Evolutionary conservation across 2,797 vertebrate genomes (phyloP).

Genomic region (Tadarida brasiliensis): DNA sequence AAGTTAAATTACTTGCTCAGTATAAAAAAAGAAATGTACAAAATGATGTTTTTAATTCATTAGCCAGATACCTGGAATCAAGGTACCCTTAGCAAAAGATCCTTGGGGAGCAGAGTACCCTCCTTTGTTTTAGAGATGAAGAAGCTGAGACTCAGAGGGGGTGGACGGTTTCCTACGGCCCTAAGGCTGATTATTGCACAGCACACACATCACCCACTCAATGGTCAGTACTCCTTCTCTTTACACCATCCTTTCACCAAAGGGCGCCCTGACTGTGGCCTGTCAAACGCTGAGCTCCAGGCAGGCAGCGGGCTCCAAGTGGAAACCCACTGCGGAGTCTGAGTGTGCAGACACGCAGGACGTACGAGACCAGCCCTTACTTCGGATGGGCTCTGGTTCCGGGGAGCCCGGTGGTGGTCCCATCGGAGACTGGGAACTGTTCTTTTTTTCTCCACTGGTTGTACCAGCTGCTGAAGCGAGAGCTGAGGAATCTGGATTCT

Average conservation of each 20-base stretch:
- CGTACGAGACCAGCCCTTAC: conserved; percentile 87
- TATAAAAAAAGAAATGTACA: not conserved
- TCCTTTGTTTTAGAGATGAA: not conserved
- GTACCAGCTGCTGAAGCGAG: conserved; percentile 63
- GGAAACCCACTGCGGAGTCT: accelerated
- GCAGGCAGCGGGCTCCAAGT: not conserved
- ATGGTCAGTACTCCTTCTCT: not conserved
- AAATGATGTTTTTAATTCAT: not conserved
- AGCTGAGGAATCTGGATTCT: conserved; percentile 78
- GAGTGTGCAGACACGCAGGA: accelerated
- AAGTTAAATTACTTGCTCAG: conserved; percentile 7
- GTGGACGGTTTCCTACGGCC: not conserved
- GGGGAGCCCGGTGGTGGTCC: conserved; percentile 78
- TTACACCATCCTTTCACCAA: not conserved
- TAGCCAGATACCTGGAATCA: not conserved
- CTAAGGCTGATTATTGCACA: not conserved
- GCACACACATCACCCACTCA: not conserved
- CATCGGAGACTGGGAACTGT: conserved; percentile 71
- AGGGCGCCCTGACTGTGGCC: accelerated
- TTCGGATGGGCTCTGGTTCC: conserved; percentile 90
- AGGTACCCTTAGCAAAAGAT: not conserved
- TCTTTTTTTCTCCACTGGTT: conserved; percentile 79
- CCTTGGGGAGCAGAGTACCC: not conserved
- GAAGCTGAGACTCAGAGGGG: not conserved
- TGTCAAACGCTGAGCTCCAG: not conserved